Conservation (phyloP, 1,140 invertebrate genomes). For the Drosophila leontia region DNA sequence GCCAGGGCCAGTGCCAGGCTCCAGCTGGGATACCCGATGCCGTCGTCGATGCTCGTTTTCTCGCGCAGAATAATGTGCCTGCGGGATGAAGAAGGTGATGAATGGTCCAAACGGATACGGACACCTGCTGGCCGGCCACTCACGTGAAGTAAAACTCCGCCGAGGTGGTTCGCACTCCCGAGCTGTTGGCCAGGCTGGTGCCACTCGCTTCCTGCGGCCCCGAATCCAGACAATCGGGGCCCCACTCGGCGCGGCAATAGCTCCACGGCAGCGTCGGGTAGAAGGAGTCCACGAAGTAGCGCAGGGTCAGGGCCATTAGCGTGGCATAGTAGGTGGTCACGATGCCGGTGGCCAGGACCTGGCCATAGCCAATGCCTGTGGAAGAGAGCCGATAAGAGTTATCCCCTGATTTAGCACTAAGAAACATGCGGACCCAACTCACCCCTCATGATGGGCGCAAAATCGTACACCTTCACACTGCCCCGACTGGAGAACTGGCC, state of each 20-base stretch:
- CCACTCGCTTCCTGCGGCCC: constrained; percentile 22
- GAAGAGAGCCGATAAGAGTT: constrained; percentile 11
- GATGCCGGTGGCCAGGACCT: constrained; percentile 89
- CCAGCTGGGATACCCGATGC: constrained; percentile 90
- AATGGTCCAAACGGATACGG: background rate
- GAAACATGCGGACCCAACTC: constrained; percentile 2
- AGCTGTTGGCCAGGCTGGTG: constrained; percentile 10
- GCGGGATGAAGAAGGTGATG: constrained; percentile 11
- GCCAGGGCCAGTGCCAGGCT: constrained; percentile 91
- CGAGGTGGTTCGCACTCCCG: constrained; percentile 84
- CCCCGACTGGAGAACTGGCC: constrained; percentile 92
- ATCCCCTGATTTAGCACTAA: constrained; percentile 13
- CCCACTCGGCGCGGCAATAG: constrained; percentile 87
- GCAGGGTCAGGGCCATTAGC: constrained; percentile 90
- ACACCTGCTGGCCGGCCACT: constrained; percentile 60
- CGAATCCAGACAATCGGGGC: constrained; percentile 70
- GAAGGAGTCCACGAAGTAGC: constrained; percentile 89
- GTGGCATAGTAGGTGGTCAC: constrained; percentile 92
- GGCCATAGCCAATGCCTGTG: constrained; percentile 91
- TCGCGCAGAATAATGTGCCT: constrained; percentile 90
- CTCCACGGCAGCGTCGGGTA: constrained; percentile 88
- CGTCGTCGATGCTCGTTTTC: constrained; percentile 89
- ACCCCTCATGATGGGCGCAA: constrained; percentile 89
- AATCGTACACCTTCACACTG: constrained; percentile 88
- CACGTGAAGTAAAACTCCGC: constrained; percentile 88